These are phyloP conservation scores for Harpagoxenus sublaevis DNA, from an alignment of 2,888 invertebrate genomes.

Conservation along the genomic window DNA sequence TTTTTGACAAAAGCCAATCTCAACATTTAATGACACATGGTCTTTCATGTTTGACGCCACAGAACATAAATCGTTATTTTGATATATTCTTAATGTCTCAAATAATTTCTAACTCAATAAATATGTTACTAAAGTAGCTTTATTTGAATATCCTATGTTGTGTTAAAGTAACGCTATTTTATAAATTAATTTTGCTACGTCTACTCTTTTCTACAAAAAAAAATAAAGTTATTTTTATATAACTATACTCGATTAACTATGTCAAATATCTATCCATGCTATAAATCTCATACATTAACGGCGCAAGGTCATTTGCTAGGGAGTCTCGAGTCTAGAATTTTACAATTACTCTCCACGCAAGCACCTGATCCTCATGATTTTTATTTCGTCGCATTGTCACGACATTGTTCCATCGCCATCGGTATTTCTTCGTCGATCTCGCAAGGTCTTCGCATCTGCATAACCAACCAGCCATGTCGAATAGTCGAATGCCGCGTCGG, in stretches of 20 bases:
- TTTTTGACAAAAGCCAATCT: neutral
- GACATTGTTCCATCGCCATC: constrained; percentile 17
- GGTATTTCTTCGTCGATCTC: constrained; percentile 43
- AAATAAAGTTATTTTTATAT: neutral
- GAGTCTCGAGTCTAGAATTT: neutral
- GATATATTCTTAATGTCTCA: neutral
- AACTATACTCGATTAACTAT: neutral
- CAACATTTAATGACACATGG: neutral
- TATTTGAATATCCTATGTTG: neutral
- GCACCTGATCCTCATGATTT: constrained; percentile 10
- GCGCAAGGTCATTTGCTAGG: neutral
- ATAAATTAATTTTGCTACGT: neutral
- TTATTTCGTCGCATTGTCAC: constrained; percentile 18
- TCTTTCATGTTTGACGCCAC: neutral
- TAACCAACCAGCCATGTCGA: constrained; percentile 37
- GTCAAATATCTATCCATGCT: neutral
- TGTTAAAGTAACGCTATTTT: neutral
- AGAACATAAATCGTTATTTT: neutral
- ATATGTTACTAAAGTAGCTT: neutral
- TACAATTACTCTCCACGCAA: constrained; percentile 14
- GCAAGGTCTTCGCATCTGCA: constrained; percentile 39
- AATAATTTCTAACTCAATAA: neutral
- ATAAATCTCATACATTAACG: neutral
- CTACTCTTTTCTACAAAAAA: neutral
- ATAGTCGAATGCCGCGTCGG: constrained; percentile 1